Conservation (phyloP, 2,113 vertebrate genomes). For the Ia io region DNA sequence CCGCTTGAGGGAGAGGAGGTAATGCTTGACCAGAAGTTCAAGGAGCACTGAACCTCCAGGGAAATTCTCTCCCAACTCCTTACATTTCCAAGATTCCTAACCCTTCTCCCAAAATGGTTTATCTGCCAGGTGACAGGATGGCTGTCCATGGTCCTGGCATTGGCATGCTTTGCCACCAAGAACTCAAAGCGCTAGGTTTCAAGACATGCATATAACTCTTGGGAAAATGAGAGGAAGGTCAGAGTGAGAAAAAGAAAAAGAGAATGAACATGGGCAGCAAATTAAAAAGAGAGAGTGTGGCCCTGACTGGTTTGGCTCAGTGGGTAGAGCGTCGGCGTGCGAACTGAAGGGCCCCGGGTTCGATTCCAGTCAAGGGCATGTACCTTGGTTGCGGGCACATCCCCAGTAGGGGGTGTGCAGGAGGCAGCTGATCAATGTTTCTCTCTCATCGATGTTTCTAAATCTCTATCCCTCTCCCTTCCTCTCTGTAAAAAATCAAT, state of each 20-base stretch:
- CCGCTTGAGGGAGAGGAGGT: not conserved
- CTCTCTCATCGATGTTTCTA: too few relatives aligned
- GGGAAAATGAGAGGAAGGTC: not conserved
- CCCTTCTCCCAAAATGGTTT: not conserved
- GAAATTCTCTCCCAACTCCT: not conserved
- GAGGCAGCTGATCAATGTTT: too few relatives aligned
- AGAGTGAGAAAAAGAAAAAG: not conserved
- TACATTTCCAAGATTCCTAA: not conserved
- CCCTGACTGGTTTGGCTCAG: too few relatives aligned
- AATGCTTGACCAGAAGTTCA: not conserved
- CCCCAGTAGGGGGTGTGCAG: too few relatives aligned
- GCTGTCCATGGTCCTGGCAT: not conserved
- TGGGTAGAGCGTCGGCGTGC: too few relatives aligned
- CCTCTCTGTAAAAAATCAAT: too few relatives aligned
- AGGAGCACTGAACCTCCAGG: not conserved
- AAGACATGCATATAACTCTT: not conserved
- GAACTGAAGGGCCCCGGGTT: too few relatives aligned
- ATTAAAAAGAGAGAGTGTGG: not conserved
- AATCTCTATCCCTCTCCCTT: too few relatives aligned
- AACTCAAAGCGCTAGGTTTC: not conserved
- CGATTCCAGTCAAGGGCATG: too few relatives aligned
- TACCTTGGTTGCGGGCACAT: too few relatives aligned
- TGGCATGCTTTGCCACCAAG: not conserved
- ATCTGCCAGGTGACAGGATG: not conserved
- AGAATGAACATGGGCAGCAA: not conserved